Conservation (phyloP, 2,113 vertebrate genomes). For the Ptyas mucosa region DNA sequence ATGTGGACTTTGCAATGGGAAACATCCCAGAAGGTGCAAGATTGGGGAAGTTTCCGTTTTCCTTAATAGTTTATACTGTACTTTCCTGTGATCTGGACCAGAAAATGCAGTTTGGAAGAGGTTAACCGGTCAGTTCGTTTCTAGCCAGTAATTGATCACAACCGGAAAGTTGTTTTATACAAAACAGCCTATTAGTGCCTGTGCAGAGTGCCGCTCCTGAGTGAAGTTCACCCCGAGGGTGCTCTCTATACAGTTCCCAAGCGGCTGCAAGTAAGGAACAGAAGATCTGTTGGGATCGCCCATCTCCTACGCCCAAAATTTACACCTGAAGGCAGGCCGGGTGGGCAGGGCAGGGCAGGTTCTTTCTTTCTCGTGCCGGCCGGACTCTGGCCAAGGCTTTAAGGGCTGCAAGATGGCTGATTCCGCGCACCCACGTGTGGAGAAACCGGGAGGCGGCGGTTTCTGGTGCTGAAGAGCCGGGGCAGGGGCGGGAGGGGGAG, state of each 20-base stretch:
- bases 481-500: conserved; percentile 26
- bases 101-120: neutral
- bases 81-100: neutral
- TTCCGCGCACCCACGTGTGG: neutral
- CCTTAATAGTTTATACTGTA: neutral
- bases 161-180: neutral
- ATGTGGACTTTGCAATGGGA: neutral
- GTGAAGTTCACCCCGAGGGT: neutral
- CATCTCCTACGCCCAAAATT: neutral
- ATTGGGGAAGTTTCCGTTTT: neutral
- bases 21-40: neutral
- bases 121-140: neutral
- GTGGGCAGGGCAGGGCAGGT: neutral
- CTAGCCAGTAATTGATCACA: neutral
- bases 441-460: neutral
- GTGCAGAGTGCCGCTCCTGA: neutral
- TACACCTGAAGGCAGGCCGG: neutral
- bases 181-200: neutral
- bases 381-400: neutral
- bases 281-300: neutral
- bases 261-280: neutral
- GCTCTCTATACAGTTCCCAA: neutral
- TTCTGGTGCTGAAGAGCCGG: neutral
- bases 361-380: neutral
- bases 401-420: conserved; percentile 14